Base-by-base conservation (phyloP, 2,797 vertebrate species). In the Odontamblyopus lacepedii region DNA sequence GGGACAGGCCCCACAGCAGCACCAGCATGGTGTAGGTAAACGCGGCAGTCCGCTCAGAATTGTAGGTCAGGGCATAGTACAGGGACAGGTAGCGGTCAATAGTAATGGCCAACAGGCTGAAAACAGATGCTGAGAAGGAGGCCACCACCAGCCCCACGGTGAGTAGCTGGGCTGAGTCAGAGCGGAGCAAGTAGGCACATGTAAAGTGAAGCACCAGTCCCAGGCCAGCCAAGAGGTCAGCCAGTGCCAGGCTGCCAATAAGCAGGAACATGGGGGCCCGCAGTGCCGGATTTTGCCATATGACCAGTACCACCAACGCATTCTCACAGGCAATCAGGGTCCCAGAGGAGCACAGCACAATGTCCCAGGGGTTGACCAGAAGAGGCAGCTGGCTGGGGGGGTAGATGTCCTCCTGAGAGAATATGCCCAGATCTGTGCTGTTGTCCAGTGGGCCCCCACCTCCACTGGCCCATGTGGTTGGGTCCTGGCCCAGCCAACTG, bases 281-380 rank as follows among this genome's bases (percentile, higher is more conserved):
- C 68, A 99, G 95, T 29, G 95, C 94, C 6, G 97, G 96, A 87
- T 97, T 99, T 92, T 99, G 96, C 95, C 97, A 97, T 93, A 99
- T 99, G n/a, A 99, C 96, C 87, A 99, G 94, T 73, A 99, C 97
- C 91, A 99, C 98, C 77, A 99, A 30, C 35, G 97, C 97, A 67
- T 99, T 99, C 88, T 99, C 98, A 2, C 97, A 99, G 86, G 97
- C 97, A 71, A 99, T 99, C 82, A 99, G 94, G 44, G 97, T 98
- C 75, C 98, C 98, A 0, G 98, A 98, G 44, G 96, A 95, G 78
- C 98, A 99, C 85, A 99, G 89, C 77, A 99, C 97, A 57, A 99
- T 95, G 92, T 99, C 98, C 98, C 98, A 99, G 51, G 98, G 98
- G 94, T 99, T 99, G 74, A 99, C 94, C 65, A 94, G 89, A 63